Percentiles rank a stretch among this genome's conserved stretches.
Conservation (phyloP, 2,888 invertebrate species). For the Theretra japonica region DNA sequence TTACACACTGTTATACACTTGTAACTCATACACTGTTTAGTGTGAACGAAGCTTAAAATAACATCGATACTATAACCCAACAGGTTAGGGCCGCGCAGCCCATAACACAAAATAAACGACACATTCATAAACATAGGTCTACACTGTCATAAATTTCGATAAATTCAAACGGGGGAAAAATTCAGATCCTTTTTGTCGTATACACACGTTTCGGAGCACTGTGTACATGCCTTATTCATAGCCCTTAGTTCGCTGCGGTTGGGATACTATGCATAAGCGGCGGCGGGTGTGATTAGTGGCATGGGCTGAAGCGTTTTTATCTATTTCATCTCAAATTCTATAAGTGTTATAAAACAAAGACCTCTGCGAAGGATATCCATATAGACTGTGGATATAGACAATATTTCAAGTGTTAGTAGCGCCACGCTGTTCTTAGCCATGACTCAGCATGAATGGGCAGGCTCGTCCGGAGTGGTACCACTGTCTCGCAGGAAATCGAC, state of each 20-base stretch:
- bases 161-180: constrained; percentile 53
- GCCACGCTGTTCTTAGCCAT: too few relatives aligned
- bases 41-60: too few relatives aligned
- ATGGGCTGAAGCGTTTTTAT: background rate
- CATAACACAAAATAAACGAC: constrained; percentile 19
- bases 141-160: constrained; percentile 51
- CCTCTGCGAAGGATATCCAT: too few relatives aligned
- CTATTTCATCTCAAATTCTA: background rate
- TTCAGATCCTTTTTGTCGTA: constrained; percentile 51
- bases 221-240: constrained; percentile 32
- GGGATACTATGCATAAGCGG: background rate
- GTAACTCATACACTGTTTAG: too few relatives aligned
- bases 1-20: too few relatives aligned
- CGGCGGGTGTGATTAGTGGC: background rate
- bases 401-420: too few relatives aligned
- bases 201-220: constrained; percentile 21
- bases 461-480: too few relatives aligned
- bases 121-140: constrained; percentile 28
- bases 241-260: constrained; percentile 25
- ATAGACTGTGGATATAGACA: too few relatives aligned
- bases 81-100: constrained; percentile 1
- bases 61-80: too few relatives aligned
- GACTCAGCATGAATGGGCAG: too few relatives aligned
- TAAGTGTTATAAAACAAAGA: too few relatives aligned
- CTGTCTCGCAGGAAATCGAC: too few relatives aligned